Conservation (phyloP, 1,140 invertebrate genomes). For the Wasmannia auropunctata region DNA sequence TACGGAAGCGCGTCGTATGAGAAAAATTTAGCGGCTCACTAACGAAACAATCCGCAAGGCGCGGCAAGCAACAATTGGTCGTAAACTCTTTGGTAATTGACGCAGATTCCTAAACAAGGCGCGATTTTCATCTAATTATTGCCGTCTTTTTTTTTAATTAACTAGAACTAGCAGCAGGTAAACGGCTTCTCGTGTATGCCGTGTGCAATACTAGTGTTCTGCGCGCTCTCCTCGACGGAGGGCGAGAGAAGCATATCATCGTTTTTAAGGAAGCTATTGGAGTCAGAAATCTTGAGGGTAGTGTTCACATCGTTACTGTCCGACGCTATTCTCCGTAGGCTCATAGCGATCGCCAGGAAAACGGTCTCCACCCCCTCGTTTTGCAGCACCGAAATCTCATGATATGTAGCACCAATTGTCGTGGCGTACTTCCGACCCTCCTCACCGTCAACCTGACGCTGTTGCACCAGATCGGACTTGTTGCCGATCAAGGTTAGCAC, state of each 20-base stretch:
- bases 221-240: constrained; percentile 75
- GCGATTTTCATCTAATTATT: background rate
- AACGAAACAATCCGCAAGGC: background rate
- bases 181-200: constrained; percentile 86
- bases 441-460: constrained; percentile 88
- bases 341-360: constrained; percentile 88
- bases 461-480: constrained; percentile 91
- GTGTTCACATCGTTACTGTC: constrained; percentile 58
- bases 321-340: constrained; percentile 84
- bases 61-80: background rate
- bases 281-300: constrained; percentile 85
- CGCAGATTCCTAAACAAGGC: background rate
- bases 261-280: constrained; percentile 80
- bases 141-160: background rate
- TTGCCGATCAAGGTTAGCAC: constrained; percentile 94
- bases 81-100: constrained; percentile 7
- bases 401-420: constrained; percentile 93
- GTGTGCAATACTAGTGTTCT: constrained; percentile 86
- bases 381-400: constrained; percentile 93
- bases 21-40: background rate
- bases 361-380: constrained; percentile 91
- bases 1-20: background rate
- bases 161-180: constrained; percentile 86
- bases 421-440: constrained; percentile 92
- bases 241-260: constrained; percentile 71